Percentiles rank a stretch among this genome's conserved stretches.
These are phyloP conservation scores for Malurus cyaneus DNA, from an alignment of 2,113 vertebrate genomes.

Conservation along the genomic window DNA sequence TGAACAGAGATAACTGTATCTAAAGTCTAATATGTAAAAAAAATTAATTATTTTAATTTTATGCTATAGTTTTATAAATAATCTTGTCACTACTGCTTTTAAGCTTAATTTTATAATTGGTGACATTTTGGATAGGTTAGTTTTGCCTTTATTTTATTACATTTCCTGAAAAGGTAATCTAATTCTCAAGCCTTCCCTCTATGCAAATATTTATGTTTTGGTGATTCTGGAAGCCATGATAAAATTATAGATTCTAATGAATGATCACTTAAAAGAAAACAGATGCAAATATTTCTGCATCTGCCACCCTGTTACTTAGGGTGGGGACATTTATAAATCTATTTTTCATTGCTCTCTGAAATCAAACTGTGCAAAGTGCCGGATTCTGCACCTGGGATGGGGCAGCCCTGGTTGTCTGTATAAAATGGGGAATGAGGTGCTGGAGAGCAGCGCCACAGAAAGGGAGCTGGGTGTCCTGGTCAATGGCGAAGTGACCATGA, in stretches of 20 bases:
- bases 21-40: background rate
- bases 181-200: background rate
- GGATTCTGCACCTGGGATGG: background rate
- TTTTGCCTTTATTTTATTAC: background rate
- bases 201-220: background rate
- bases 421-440: background rate
- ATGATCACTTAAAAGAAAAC: background rate
- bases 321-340: background rate
- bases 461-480: background rate
- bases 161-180: background rate
- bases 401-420: background rate
- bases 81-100: background rate
- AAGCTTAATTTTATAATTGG: background rate
- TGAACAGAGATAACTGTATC: background rate
- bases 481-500: fast-evolving
- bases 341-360: background rate
- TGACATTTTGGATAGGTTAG: background rate
- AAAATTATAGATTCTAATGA: background rate
- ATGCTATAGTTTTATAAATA: background rate
- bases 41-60: background rate
- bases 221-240: background rate
- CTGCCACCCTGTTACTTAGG: background rate
- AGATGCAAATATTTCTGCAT: background rate
- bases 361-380: background rate
- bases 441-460: background rate